These are phyloP conservation scores for Struthio camelus DNA, from an alignment of 2,113 vertebrate species.

Conservation along the genomic window DNA sequence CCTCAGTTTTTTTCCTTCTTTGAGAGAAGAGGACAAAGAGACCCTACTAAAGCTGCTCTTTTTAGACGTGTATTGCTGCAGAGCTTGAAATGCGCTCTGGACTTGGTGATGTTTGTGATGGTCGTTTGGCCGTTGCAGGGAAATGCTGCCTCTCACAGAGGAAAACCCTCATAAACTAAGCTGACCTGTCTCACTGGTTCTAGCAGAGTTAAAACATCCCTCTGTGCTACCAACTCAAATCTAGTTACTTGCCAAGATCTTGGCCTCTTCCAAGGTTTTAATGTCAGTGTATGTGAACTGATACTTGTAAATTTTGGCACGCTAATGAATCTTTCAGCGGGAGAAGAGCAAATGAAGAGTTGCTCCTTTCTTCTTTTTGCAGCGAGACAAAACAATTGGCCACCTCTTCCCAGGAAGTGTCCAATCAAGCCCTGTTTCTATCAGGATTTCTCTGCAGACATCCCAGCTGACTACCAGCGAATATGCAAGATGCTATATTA, in stretches of 20 bases:
- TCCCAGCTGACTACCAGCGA: slow-evolving; percentile 90
- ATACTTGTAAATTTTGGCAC: neutral
- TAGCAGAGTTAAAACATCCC: neutral
- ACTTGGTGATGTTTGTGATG: neutral
- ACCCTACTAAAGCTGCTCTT: neutral
- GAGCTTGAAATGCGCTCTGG: neutral
- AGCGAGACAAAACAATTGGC: slow-evolving; percentile 97
- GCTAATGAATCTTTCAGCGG: fast-evolving
- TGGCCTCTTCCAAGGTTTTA: neutral
- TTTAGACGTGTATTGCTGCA: neutral
- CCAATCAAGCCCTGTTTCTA: slow-evolving; percentile 96
- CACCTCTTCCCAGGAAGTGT: slow-evolving; percentile 85
- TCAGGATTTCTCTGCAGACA: slow-evolving; percentile 94
- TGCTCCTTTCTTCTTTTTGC: neutral
- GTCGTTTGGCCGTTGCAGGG: neutral
- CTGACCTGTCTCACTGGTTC: neutral
- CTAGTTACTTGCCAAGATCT: neutral
- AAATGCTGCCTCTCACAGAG: neutral
- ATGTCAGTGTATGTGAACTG: fast-evolving
- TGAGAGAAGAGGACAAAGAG: neutral
- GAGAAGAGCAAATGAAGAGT: neutral
- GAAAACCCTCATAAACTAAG: fast-evolving
- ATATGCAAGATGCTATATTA: slow-evolving; percentile 98
- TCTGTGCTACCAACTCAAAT: neutral
- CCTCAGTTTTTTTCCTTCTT: neutral